phyloP scores from a whole-genome alignment of 2,113 vertebrate species.

The Eolophus roseicapilla region DNA sequence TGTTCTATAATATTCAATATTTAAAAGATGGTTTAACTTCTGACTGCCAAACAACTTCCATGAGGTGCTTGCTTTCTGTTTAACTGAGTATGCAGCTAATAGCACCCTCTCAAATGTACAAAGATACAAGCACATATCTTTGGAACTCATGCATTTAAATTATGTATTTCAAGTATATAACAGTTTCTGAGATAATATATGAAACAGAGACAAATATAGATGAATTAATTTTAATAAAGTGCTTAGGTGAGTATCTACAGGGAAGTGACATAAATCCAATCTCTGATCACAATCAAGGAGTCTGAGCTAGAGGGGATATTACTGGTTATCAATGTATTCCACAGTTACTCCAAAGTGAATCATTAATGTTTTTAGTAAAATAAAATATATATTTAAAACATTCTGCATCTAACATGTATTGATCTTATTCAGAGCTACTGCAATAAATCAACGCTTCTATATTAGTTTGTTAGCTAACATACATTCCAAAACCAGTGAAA shows the following conservation, averaged over 20 bases:
- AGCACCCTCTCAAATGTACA: neutral
- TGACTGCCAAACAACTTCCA: neutral
- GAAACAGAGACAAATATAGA: neutral
- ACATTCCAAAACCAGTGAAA: neutral
- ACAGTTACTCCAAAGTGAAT: neutral
- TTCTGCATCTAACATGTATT: neutral
- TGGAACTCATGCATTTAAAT: neutral
- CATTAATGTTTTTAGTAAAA: neutral
- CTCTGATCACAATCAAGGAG: neutral
- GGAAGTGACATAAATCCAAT: neutral
- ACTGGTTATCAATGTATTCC: neutral
- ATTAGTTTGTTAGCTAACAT: neutral
- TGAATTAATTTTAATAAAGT: neutral
- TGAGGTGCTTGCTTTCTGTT: neutral
- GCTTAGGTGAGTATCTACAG: neutral
- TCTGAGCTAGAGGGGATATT: neutral
- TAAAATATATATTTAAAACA: neutral
- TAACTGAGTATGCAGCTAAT: neutral
- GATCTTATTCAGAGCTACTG: neutral
- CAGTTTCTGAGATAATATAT: neutral
- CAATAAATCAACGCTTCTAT: neutral
- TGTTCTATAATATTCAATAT: neutral
- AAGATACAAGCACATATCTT: neutral
- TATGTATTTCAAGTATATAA: neutral
- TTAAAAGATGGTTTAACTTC: neutral